Percentiles rank a stretch among this genome's conserved stretches.
These are phyloP conservation scores for Triplophysa dalaica DNA, from an alignment of 2,113 vertebrate species.

Conservation along the genomic window DNA sequence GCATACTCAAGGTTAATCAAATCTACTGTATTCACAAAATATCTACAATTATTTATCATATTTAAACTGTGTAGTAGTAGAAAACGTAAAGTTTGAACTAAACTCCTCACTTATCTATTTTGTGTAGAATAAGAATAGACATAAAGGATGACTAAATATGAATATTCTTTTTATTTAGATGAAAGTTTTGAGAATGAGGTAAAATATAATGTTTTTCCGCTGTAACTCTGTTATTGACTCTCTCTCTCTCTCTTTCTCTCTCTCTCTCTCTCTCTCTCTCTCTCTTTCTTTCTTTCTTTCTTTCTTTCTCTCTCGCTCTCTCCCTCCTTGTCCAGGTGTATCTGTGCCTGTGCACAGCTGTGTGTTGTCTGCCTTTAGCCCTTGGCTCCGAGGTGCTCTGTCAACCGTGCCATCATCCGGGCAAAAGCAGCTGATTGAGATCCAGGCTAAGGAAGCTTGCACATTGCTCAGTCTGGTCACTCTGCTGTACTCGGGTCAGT, in stretches of 20 bases:
- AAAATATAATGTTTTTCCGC: not conserved
- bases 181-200: too few species aligned
- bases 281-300: not conserved
- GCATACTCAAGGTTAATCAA: conserved; percentile 79
- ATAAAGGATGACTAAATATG: too few species aligned
- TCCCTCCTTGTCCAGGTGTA: conserved; percentile 69
- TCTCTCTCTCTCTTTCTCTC: not conserved
- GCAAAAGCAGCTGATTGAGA: conserved; percentile 74
- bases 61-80: too few species aligned
- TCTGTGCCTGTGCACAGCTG: conserved; percentile 84
- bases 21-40: not conserved
- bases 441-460: conserved; percentile 72
- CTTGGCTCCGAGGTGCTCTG: conserved; percentile 78
- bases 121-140: too few species aligned
- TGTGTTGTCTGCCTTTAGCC: conserved; percentile 84
- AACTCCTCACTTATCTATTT: too few species aligned
- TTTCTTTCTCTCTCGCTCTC: not conserved
- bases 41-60: too few species aligned
- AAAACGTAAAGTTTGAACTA: too few species aligned
- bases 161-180: too few species aligned
- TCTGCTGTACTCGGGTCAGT: conserved; percentile 84
- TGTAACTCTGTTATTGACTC: conserved; percentile 53
- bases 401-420: conserved; percentile 56
- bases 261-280: not conserved
- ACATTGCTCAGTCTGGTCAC: conserved; percentile 79